Evolutionary conservation across 2,113 vertebrate genomes (phyloP).

Genomic region (Eupsittula cactorum): DNA sequence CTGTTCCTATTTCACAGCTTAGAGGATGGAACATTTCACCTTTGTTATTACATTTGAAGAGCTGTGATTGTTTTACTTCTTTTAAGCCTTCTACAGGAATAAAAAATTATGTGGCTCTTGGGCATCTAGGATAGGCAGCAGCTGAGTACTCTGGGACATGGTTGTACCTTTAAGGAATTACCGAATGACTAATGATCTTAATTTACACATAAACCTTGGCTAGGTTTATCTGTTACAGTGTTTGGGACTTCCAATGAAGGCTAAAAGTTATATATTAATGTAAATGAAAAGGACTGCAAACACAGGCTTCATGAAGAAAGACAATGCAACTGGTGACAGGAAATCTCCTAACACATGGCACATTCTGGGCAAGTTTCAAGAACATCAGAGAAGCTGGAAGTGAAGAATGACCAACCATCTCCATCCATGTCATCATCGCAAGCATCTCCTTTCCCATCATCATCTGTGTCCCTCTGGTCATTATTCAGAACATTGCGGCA

Average conservation of each 20-base stretch:
- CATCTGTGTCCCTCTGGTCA: constrained; percentile 91
- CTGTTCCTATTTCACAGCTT: background rate
- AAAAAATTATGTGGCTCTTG: background rate
- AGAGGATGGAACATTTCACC: background rate
- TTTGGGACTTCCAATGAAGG: background rate
- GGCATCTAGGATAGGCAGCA: background rate
- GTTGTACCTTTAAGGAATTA: background rate
- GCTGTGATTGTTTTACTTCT: background rate
- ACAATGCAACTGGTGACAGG: background rate
- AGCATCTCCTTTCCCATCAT: constrained; percentile 90
- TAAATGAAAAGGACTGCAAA: background rate
- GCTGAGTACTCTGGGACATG: background rate
- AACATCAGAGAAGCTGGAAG: background rate
- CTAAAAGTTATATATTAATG: background rate
- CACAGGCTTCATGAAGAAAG: background rate
- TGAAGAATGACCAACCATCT: constrained; percentile 80
- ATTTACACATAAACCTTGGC: background rate
- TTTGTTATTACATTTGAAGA: background rate
- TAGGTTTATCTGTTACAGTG: background rate
- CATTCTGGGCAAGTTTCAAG: background rate
- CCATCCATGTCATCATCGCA: constrained; percentile 98
- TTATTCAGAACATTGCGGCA: constrained; percentile 86
- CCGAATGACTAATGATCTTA: background rate
- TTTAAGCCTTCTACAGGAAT: background rate
- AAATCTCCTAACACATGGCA: background rate